These are phyloP conservation scores for Cryptomyrus ogoouensis DNA, from an alignment of 2,113 vertebrate genomes.

Conservation along the genomic window DNA sequence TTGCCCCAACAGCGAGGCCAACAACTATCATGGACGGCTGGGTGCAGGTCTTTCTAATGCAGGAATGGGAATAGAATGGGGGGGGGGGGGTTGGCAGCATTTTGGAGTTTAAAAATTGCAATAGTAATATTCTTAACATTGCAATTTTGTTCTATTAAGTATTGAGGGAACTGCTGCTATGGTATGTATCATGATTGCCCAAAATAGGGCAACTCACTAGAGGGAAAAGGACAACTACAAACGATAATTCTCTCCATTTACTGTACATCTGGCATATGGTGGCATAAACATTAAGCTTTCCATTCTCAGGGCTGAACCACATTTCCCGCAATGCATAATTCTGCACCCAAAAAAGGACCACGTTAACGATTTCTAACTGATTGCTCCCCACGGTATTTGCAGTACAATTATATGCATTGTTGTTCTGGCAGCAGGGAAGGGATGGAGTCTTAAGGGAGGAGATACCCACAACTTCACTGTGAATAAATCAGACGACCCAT, in stretches of 20 bases:
- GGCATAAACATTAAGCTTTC: not conserved
- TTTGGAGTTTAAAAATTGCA: not conserved
- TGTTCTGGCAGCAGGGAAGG: not conserved
- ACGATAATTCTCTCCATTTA: not conserved
- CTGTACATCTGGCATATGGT: not conserved
- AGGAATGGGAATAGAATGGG: not conserved
- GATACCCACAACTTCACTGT: slow-evolving; percentile 8
- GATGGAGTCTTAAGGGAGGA: slow-evolving; percentile 3
- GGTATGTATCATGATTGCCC: not conserved
- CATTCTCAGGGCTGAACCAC: not conserved
- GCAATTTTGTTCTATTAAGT: not conserved
- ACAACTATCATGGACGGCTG: slow-evolving; percentile 37
- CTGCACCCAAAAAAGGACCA: not conserved
- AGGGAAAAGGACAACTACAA: not conserved
- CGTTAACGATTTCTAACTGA: not conserved
- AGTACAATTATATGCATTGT: slow-evolving; percentile 7
- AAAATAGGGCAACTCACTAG: not conserved
- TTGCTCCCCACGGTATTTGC: not conserved
- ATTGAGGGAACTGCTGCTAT: not conserved
- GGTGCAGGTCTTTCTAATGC: not conserved
- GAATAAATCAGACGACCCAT: not conserved
- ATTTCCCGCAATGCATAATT: not conserved
- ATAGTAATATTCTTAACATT: not conserved
- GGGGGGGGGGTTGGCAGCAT: not conserved
- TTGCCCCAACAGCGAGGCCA: slow-evolving; percentile 41